Evolutionary conservation across 2,113 vertebrate species (phyloP), one percentile per base, ranked within the genome.

Genomic region (Eolophus roseicapilla): DNA sequence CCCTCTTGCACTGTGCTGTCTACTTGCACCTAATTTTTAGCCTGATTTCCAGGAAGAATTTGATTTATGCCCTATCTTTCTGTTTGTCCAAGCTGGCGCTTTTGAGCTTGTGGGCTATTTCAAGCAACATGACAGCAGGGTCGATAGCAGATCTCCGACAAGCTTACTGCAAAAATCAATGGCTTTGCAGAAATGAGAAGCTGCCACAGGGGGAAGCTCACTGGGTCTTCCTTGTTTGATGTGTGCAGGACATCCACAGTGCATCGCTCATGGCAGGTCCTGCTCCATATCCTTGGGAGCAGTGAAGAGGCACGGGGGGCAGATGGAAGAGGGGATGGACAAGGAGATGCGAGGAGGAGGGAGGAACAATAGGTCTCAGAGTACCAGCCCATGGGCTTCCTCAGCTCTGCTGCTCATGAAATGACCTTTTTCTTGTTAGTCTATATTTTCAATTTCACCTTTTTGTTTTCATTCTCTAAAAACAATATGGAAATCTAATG

Each of bases 201-300:
- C 15, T 64, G 68, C 24, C 35, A 18, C 7, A 2, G 43, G 25
- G 18, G n/a, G 29, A 23, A 59, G 17, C 2, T 78, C 46, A 31
- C 19, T 1, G 0, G 20, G 37, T 37, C 21, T 43, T 3, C 24
- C 37, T 12, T 14, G 5, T 14, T 11, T 41, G 77, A 63, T 17
- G 19, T 1, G 0, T 2, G 7, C n/a, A 80, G 43, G 37, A 37
- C n/a, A 33, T 8, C 8, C 29, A 5, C 1, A n/a, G 52, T 10
- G 11, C 24, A 14, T 28, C 0, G 1, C 27, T 37, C 5, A 0
- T 12, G 27, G 39, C 0, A 2, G 31, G 18, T 20, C 35, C 44
- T 55, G 23, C 11, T 47, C 31, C 62, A 55, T 35, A 41, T 47
- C 5, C 15, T 39, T 39, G 28, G 35, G 27, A 88, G 35, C 33